Percentiles rank a stretch among this genome's conserved stretches.
Evolutionary conservation across 2,888 invertebrate species (phyloP).

Genomic region (Microdon myrmicae): DNA sequence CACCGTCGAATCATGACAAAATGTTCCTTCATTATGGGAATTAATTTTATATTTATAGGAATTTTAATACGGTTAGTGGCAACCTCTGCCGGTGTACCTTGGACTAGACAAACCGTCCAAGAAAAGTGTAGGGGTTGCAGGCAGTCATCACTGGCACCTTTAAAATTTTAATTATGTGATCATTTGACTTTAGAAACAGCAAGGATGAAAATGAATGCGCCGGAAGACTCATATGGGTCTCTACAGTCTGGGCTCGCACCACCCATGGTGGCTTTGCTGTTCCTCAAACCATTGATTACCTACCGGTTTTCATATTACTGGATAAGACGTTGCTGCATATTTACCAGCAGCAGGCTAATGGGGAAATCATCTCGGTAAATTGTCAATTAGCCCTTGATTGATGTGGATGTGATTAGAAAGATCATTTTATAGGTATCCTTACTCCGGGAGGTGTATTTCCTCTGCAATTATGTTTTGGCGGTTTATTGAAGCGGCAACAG

Average conservation of each 20-base stretch:
- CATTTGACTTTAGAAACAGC: conserved; percentile 17
- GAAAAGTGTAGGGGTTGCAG: no score
- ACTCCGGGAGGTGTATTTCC: no score
- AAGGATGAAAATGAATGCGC: conserved; percentile 7
- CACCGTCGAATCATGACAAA: conserved; percentile 27
- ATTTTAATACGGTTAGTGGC: conserved; percentile 43
- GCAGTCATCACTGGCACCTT: conserved; percentile 27
- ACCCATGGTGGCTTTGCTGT: neutral
- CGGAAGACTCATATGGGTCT: neutral
- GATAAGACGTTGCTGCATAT: conserved; percentile 4
- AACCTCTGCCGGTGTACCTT: conserved; percentile 1
- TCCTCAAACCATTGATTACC: conserved; percentile 37
- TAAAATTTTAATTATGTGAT: conserved; percentile 44
- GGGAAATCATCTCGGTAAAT: conserved; percentile 34
- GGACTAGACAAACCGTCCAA: conserved; percentile 2
- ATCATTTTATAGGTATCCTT: conserved; percentile 25
- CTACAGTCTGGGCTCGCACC: no score
- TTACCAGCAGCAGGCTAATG: conserved; percentile 14
- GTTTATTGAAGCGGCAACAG: no score
- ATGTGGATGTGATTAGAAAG: conserved; percentile 38
- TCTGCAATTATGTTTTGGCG: no score
- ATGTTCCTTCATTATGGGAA: conserved; percentile 47
- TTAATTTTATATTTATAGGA: conserved; percentile 51
- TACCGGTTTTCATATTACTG: neutral
- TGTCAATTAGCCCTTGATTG: conserved; percentile 44